phyloP scores from a whole-genome alignment of 2,113 vertebrate genomes.

The Rhynchomys soricoides region DNA sequence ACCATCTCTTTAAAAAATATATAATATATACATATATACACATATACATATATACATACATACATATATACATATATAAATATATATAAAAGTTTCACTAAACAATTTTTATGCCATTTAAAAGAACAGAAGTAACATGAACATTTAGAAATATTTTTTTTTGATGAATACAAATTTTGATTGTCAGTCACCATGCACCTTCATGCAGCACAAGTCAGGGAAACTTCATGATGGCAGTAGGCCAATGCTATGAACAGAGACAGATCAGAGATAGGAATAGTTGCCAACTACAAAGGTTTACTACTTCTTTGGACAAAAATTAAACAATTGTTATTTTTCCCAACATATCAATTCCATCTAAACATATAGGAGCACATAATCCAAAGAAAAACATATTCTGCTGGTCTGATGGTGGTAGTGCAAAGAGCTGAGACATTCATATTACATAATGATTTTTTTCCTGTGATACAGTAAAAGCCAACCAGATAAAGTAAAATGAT shows the following conservation, averaged over 20 bases:
- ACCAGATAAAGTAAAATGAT: not conserved
- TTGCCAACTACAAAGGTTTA: not conserved
- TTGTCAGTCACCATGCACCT: not conserved
- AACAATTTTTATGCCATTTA: not conserved
- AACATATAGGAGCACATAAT: not conserved
- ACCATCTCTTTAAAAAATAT: not conserved
- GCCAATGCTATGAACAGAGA: not conserved
- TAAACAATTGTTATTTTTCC: not conserved
- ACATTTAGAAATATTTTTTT: not conserved
- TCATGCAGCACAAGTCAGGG: not conserved
- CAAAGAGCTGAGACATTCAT: not conserved
- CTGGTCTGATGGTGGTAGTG: not conserved
- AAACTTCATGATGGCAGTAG: not conserved
- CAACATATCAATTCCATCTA: not conserved
- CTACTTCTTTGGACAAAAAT: not conserved
- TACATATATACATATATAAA: too few species aligned
- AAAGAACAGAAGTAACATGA: not conserved
- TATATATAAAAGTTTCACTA: not conserved
- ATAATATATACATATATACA: too few species aligned
- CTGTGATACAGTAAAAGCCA: not conserved
- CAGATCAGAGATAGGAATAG: not conserved
- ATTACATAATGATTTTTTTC: not conserved
- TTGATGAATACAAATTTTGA: not conserved
- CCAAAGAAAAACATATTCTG: not conserved
- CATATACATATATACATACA: too few species aligned